Conservation (phyloP, 2,797 vertebrate species). For the Monodelphis domestica region DNA sequence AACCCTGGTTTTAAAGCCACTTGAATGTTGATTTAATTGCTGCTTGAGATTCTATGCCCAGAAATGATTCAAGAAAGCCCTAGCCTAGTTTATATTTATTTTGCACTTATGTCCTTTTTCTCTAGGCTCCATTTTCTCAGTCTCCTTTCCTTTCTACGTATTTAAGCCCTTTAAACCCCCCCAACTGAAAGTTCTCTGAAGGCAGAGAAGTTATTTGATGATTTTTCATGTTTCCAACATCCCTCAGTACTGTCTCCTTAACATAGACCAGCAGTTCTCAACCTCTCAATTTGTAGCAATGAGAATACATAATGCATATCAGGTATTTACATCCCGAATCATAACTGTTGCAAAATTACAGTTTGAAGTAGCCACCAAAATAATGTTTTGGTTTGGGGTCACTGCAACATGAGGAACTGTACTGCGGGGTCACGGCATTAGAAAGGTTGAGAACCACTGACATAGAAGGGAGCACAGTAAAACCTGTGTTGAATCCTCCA, state of each 20-base stretch:
- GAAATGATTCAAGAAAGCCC: background rate
- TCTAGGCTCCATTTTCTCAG: background rate
- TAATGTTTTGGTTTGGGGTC: too few relatives aligned
- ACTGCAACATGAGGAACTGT: too few relatives aligned
- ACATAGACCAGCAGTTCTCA: too few relatives aligned
- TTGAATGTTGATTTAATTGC: background rate
- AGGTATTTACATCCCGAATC: too few relatives aligned
- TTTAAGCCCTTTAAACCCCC: background rate
- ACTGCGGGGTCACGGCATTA: too few relatives aligned
- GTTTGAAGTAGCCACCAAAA: too few relatives aligned
- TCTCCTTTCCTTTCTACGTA: background rate
- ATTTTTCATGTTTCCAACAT: background rate
- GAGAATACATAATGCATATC: too few relatives aligned
- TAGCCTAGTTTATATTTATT: background rate
- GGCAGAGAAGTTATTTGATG: background rate
- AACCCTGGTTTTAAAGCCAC: background rate
- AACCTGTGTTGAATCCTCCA: background rate
- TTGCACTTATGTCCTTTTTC: background rate
- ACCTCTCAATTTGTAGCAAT: too few relatives aligned
- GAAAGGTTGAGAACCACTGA: too few relatives aligned
- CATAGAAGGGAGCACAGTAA: background rate
- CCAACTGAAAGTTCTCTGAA: background rate
- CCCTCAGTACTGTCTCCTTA: background rate
- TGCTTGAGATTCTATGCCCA: background rate
- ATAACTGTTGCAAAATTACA: too few relatives aligned